These are phyloP conservation scores for Scalopus aquaticus DNA, from an alignment of 2,113 vertebrate genomes.

Conservation along the genomic window DNA sequence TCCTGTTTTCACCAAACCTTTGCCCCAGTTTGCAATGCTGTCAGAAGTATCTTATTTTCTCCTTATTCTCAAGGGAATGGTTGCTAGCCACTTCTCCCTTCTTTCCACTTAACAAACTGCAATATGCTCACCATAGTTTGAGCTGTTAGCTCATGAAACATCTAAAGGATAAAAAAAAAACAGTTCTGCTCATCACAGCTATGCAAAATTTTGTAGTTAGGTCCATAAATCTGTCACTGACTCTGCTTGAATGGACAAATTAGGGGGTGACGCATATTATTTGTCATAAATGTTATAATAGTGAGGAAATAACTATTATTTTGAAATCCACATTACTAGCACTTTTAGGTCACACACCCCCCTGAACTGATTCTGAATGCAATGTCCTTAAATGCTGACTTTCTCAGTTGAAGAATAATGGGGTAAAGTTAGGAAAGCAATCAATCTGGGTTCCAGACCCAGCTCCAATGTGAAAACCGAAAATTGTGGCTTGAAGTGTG, in stretches of 20 bases:
- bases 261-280: background rate
- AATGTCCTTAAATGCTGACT: background rate
- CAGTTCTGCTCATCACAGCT: background rate
- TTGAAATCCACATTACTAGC: background rate
- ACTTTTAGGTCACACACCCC: background rate
- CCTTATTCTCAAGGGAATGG: background rate
- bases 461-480: background rate
- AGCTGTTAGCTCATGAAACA: background rate
- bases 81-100: background rate
- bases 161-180: background rate
- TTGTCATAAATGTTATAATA: background rate
- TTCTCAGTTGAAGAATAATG: background rate
- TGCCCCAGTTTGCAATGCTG: background rate
- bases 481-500: background rate
- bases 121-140: background rate
- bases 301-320: background rate
- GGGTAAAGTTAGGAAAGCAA: too few species aligned
- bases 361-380: background rate
- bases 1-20: background rate
- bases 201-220: background rate
- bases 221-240: background rate
- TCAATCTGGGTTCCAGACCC: background rate
- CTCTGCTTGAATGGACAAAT: conserved; percentile 15
- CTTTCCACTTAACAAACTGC: background rate
- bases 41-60: background rate